A percentile compares a stretch with the other conserved stretches of the same genome.
Conservation (phyloP, 1,140 invertebrate species). For the Papilio polyxenes region DNA sequence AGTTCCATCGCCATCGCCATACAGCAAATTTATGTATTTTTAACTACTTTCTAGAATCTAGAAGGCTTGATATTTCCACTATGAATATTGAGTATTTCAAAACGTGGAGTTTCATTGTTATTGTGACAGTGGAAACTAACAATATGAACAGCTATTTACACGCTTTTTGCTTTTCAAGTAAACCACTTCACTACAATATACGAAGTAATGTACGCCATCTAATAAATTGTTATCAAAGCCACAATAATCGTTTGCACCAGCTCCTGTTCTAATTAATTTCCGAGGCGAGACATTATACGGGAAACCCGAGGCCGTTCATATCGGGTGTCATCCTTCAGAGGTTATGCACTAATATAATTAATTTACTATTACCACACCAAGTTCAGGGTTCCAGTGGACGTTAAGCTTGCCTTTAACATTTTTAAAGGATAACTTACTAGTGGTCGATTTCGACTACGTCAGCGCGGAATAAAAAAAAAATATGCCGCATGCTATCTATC, state of each 20-base stretch:
- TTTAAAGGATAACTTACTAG: too few relatives aligned
- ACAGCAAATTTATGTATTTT: too few relatives aligned
- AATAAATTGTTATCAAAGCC: slow-evolving; percentile 7
- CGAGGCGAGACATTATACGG: not conserved
- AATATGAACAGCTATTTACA: not conserved
- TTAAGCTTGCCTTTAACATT: too few relatives aligned
- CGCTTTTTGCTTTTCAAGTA: too few relatives aligned
- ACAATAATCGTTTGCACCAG: not conserved
- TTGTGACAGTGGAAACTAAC: not conserved
- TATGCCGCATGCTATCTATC: too few relatives aligned
- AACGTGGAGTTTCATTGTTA: too few relatives aligned
- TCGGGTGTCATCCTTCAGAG: not conserved
- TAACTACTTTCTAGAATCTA: too few relatives aligned
- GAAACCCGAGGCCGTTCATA: not conserved
- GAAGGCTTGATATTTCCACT: too few relatives aligned
- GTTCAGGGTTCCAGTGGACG: not conserved
- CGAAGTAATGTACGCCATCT: not conserved
- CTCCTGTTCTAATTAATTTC: slow-evolving; percentile 13
- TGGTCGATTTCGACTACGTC: too few relatives aligned
- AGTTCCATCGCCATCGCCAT: too few relatives aligned
- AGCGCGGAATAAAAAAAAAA: too few relatives aligned
- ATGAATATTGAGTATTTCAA: too few relatives aligned
- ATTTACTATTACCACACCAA: not conserved
- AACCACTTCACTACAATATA: not conserved
- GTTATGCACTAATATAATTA: not conserved